Base-by-base conservation (phyloP, 2,113 vertebrate species). In the Pachycephala philippinensis region DNA sequence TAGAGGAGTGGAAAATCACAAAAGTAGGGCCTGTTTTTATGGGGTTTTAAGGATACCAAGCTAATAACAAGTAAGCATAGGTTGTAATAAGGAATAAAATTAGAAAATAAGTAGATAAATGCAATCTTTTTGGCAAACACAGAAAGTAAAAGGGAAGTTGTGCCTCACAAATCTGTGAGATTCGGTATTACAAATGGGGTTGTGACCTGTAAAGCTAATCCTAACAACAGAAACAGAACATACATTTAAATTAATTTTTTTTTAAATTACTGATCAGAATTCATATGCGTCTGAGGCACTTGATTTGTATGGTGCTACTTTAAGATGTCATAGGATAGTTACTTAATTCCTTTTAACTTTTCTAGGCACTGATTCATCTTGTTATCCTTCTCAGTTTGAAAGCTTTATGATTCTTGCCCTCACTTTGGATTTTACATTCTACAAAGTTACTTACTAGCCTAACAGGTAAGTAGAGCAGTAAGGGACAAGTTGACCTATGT, bases 401-500 rank as follows among this genome's bases (percentile, higher is more conserved):
- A 98, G 95, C 53, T 97, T 91, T 59, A 90, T 63, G 77, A 52
- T 54, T 87, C 92, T 72, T 88, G 44, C 31, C 76, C 79, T 84
- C 16, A 44, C 77, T 89, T 95, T 4, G 50, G 74, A 70, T 66
- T 39, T 72, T 82, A 91, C 33, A 72, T 42, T 63, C 31, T 37
- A 59, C 27, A 33, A 49, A 16, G 37, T 11, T 74, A 54, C 57
- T 94, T 50, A 91, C 64, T 54, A 39, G 92, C 96, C 47, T 98
- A 96, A 75, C 5, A 83, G 45, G 49, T 93, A 91, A 97, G 87
- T 28, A 97, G 95, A 11, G 92, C 93, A 89, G 95, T 92, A 84
- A 93, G 96, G 91, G 96, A 91, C 90, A 98, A 98, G 59, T 10
- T 98, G 65, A 98, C 97, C 80, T 97, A 91, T 94, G 84, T 15